Conservation (phyloP, 1,140 invertebrate genomes). For the Ceratina australensis region DNA sequence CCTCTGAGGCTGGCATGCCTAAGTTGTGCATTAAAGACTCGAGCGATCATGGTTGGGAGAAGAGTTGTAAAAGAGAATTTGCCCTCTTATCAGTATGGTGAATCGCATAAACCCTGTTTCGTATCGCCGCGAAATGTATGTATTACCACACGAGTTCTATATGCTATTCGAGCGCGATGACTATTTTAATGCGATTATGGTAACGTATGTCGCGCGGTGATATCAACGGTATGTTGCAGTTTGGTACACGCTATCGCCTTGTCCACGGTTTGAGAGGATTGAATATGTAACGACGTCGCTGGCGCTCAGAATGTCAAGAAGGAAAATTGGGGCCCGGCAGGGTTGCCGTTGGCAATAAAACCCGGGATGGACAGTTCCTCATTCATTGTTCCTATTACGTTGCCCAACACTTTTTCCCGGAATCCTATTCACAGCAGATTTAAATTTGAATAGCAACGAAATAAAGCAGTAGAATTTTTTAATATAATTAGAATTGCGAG, state of each 20-base stretch:
- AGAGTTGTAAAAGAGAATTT: not conserved
- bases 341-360: not conserved
- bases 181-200: constrained; percentile 47
- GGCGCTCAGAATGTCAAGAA: constrained; percentile 22
- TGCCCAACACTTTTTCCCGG: no score
- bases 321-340: constrained; percentile 14
- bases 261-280: constrained; percentile 34
- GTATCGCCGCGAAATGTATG: constrained; percentile 12
- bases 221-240: constrained; percentile 23
- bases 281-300: constrained; percentile 33
- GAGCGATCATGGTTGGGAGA: not conserved
- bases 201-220: constrained; percentile 43
- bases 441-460: no score
- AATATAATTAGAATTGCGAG: no score
- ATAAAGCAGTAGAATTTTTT: no score
- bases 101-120: not conserved
- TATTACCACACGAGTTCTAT: constrained; percentile 19
- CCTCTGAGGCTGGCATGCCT: constrained; percentile 7
- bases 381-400: no score
- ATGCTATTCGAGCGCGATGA: constrained; percentile 23
- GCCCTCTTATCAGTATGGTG: not conserved
- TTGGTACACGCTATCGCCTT: constrained; percentile 32
- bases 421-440: no score
- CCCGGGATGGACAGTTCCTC: no score
- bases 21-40: constrained; percentile 3